Evolutionary conservation across 92 coral and sea anemone genomes (phyloP).

Genomic region (Epizoanthus ramosus): DNA sequence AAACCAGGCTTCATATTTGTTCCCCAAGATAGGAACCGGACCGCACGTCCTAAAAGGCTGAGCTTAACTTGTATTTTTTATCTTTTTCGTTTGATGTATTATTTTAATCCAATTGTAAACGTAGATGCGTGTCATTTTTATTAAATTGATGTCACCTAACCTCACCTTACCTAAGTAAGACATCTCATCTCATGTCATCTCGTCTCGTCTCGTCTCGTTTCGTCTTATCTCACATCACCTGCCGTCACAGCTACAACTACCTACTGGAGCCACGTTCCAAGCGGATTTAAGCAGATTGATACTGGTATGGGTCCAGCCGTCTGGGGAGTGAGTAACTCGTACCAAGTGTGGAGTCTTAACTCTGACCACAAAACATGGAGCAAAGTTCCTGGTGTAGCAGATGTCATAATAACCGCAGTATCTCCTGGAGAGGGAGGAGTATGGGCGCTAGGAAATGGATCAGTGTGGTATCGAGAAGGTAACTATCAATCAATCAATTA

Average conservation of each 20-base stretch:
- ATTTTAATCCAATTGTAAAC: too few species aligned
- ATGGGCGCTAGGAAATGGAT: constrained; percentile 24
- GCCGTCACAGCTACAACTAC: background rate
- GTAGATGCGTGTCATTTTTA: too few species aligned
- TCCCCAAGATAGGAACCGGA: too few species aligned
- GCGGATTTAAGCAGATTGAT: background rate
- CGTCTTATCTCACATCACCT: background rate
- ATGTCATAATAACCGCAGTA: background rate
- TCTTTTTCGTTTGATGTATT: background rate
- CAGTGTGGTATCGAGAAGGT: constrained; percentile 25
- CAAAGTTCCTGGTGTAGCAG: background rate
- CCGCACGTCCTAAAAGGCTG: background rate
- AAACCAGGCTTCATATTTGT: too few species aligned
- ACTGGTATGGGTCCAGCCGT: constrained; percentile 35
- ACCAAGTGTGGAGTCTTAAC: constrained; percentile 20
- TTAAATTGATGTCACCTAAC: too few species aligned
- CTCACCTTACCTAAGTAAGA: too few species aligned
- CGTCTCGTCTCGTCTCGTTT: background rate
- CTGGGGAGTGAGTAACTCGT: constrained; percentile 28
- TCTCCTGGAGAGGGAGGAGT: constrained; percentile 45
- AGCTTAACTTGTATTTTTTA: background rate
- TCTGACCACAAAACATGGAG: constrained; percentile 28
- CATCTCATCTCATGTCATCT: background rate
- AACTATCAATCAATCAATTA: background rate
- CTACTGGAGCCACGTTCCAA: constrained; percentile 17